phyloP scores from a whole-genome alignment of 2,797 vertebrate species.

The Brachyalestes nurse region DNA sequence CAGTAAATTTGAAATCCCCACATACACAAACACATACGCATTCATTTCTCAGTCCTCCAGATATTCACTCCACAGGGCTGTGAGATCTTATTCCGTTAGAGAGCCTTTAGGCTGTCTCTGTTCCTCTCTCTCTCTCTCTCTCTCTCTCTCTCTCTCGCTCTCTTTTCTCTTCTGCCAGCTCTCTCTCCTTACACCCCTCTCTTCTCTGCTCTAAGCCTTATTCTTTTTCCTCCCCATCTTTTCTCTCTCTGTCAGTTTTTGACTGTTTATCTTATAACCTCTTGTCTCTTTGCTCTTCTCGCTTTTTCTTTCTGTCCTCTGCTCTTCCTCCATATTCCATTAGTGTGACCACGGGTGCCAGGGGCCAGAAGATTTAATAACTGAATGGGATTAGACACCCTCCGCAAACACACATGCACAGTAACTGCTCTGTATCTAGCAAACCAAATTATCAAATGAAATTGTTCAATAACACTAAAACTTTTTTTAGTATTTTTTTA shows the following conservation, averaged over 20 bases:
- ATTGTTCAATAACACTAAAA: neutral
- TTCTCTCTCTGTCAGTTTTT: conserved; percentile 25
- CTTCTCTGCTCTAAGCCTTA: conserved; percentile 33
- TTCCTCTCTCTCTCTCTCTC: conserved; percentile 33
- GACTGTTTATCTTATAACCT: conserved; percentile 36
- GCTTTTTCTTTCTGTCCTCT: conserved; percentile 29
- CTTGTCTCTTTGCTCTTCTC: conserved; percentile 20
- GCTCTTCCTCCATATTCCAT: conserved; percentile 53
- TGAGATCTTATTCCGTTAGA: conserved; percentile 64
- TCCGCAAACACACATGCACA: conserved; percentile 27
- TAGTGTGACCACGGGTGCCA: conserved; percentile 54
- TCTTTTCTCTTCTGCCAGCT: neutral
- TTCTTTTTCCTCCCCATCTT: conserved; percentile 20
- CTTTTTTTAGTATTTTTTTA: no score
- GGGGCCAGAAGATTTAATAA: conserved; percentile 60
- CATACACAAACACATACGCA: conserved; percentile 25
- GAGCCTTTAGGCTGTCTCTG: conserved; percentile 58
- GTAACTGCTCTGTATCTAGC: conserved; percentile 1
- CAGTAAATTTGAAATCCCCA: conserved; percentile 24
- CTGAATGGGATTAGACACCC: conserved; percentile 54
- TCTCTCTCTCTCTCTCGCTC: conserved; percentile 21
- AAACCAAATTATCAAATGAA: neutral
- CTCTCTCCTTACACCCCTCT: neutral
- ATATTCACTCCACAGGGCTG: conserved; percentile 52
- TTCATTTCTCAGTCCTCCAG: conserved; percentile 28